Percentiles rank a stretch among this genome's conserved stretches.
phyloP scores from a whole-genome alignment of 2,113 vertebrate genomes.

The Lipophrys pholis region DNA sequence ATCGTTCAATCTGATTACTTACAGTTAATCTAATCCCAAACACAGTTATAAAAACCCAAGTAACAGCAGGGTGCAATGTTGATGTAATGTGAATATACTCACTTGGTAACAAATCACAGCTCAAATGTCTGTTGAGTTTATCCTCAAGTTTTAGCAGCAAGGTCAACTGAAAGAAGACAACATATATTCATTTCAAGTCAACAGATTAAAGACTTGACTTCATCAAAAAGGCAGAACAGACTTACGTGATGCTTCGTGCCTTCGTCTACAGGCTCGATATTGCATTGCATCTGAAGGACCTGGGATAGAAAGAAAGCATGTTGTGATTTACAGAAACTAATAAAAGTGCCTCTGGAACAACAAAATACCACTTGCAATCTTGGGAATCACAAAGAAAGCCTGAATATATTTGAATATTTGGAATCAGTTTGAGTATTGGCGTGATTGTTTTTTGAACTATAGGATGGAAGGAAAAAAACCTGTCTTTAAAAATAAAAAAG shows the following conservation, averaged over 20 bases:
- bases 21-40: no score
- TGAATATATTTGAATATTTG: not conserved
- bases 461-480: not conserved
- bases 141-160: conserved; percentile 98
- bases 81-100: conserved; percentile 67
- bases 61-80: not conserved
- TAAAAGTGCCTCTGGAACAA: not conserved
- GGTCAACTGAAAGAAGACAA: conserved; percentile 86
- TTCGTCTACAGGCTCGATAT: conserved; percentile 97
- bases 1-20: no score
- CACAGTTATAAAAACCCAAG: no score
- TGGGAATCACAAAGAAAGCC: not conserved
- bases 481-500: not conserved
- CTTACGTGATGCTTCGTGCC: conserved; percentile 95
- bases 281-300: conserved; percentile 99
- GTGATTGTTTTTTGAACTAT: not conserved
- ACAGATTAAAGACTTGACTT: not conserved
- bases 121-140: conserved; percentile 97
- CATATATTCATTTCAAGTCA: not conserved
- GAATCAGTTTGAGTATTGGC: not conserved
- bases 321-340: not conserved
- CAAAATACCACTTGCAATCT: not conserved
- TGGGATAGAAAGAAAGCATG: conserved; percentile 51
- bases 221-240: conserved; percentile 9
- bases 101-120: conserved; percentile 98